Conservation (phyloP, 2,888 invertebrate genomes). For the Lacanobia oleracea region DNA sequence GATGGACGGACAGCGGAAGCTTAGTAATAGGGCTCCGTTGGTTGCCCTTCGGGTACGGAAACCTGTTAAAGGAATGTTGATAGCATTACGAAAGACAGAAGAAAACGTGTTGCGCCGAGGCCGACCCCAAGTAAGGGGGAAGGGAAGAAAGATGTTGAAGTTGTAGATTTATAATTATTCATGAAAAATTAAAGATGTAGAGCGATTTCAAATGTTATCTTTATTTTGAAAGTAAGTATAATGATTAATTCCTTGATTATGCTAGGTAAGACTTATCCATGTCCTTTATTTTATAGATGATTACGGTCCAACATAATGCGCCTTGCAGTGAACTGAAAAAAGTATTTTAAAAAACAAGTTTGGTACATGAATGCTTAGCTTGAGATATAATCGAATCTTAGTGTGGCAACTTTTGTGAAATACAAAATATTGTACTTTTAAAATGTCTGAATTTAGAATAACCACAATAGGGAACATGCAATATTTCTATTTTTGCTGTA, state of each 20-base stretch:
- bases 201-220: neutral
- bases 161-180: neutral
- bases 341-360: conserved; percentile 62
- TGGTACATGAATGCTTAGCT: neutral
- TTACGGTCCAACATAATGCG: conserved; percentile 86
- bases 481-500: too few relatives aligned
- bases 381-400: neutral
- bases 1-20: too few relatives aligned
- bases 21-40: too few relatives aligned
- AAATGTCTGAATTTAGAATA: too few relatives aligned
- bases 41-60: too few relatives aligned
- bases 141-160: too few relatives aligned
- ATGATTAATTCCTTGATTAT: neutral
- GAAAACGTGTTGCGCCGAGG: too few relatives aligned
- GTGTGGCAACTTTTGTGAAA: neutral
- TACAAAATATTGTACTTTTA: too few relatives aligned
- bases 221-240: neutral
- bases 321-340: conserved; percentile 91
- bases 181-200: neutral
- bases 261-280: neutral
- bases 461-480: too few relatives aligned
- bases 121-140: too few relatives aligned
- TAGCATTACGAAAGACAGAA: too few relatives aligned
- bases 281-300: conserved; percentile 41
- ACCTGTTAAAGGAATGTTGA: too few relatives aligned